These are phyloP conservation scores for Varanus salvator DNA, from an alignment of 2,113 vertebrate species.

Conservation along the genomic window DNA sequence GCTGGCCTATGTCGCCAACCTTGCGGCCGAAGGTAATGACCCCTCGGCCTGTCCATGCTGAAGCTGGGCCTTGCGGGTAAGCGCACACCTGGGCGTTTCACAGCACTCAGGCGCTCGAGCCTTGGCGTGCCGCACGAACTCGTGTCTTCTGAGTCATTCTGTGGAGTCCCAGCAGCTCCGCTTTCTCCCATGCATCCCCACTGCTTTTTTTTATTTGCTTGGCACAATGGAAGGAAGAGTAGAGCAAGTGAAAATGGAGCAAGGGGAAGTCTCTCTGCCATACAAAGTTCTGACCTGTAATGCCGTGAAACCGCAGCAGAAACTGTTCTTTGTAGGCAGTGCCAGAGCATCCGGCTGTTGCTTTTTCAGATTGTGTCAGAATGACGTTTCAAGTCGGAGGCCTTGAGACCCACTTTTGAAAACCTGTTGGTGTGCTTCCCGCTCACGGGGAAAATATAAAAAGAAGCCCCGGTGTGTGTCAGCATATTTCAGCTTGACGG, in stretches of 20 bases:
- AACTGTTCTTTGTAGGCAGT: not conserved
- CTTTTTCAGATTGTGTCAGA: not conserved
- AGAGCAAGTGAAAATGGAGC: not conserved
- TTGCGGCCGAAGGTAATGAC: slow-evolving; percentile 84
- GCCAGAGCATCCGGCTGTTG: not conserved
- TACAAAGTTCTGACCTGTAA: not conserved
- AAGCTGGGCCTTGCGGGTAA: not conserved
- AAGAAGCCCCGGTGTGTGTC: not conserved
- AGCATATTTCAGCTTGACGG: not conserved
- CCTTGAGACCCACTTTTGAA: not conserved
- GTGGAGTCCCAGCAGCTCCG: not conserved
- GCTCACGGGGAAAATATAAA: not conserved
- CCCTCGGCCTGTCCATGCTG: not conserved
- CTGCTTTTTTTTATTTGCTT: not conserved
- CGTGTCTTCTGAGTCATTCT: not conserved
- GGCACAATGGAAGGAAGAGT: not conserved
- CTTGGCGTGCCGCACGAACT: not conserved
- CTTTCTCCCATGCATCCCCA: not conserved
- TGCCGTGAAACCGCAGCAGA: not conserved
- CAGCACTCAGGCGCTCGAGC: not conserved
- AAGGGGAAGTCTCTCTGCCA: not conserved
- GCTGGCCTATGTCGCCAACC: slow-evolving; percentile 81
- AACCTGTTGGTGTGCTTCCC: too few species aligned
- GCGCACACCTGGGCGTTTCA: not conserved
- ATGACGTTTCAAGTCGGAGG: not conserved